Percentiles rank a stretch among this genome's conserved stretches.
Evolutionary conservation across 2,797 vertebrate genomes (phyloP).

Genomic region (Emydoidea blandingii): DNA sequence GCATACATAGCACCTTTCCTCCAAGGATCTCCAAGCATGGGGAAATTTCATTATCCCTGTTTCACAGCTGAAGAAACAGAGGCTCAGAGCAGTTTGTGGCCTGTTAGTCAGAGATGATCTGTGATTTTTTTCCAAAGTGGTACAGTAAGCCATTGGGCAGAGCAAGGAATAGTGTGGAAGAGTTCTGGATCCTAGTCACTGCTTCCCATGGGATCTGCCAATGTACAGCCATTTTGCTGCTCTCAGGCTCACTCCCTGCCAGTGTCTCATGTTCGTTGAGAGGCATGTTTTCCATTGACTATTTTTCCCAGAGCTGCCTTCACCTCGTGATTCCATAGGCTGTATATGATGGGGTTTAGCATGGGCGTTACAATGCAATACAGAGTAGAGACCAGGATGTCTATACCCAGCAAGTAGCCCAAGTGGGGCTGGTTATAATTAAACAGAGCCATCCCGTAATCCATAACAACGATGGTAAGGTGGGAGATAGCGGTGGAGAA

Average conservation of each 20-base stretch:
- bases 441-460: slow-evolving; percentile 32
- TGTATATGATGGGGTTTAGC: not conserved
- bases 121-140: not conserved
- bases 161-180: not conserved
- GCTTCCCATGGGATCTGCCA: not conserved
- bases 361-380: slow-evolving; percentile 15
- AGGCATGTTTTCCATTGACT: not conserved
- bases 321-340: not conserved
- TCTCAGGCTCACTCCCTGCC: not conserved
- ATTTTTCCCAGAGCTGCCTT: not conserved
- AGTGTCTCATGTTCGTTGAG: not conserved
- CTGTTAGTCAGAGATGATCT: not conserved
- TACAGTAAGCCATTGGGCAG: not conserved
- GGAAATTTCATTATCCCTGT: not conserved
- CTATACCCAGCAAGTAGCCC: slow-evolving; percentile 1
- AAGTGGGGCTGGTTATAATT: slow-evolving; percentile 34
- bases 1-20: not conserved
- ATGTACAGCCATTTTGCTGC: not conserved
- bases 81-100: not conserved
- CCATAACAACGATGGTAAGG: slow-evolving; percentile 29
- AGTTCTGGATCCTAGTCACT: not conserved
- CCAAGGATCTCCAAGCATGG: not conserved
- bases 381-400: slow-evolving; percentile 30
- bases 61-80: not conserved
- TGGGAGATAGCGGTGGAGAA: slow-evolving; percentile 36